Evolutionary conservation across 2,113 vertebrate genomes (phyloP), one percentile per base, ranked within the genome.

Genomic region (Callaeas wilsoni): DNA sequence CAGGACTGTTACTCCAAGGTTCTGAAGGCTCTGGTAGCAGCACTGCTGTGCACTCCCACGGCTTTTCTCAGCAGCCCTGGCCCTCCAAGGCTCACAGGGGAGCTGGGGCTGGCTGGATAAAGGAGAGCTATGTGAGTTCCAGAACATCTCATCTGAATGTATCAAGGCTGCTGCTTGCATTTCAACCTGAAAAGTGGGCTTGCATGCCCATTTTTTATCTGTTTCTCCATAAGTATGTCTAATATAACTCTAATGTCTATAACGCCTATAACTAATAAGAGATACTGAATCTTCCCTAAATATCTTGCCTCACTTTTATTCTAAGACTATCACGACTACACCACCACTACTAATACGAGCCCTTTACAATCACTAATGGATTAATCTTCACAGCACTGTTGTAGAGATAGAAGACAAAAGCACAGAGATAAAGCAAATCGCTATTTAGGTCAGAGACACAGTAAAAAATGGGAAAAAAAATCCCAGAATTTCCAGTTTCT

Each of bases 241-340:
- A 44, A 67, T 46, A 37, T 13, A 69, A 85, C 20, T 73, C 32
- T 47, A 90, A 77, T 4, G 1, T 39, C 74, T 76, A 7, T 29
- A 83, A 69, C 0, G 41, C 33, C 80, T 91, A 41, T 26, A 93
- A 84, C 85, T 92, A 93, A 63, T 63, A 81, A 15, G 41, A 94
- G 88, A 87, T 78, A 69, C 59, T 76, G 55, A 79, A 91, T 93
- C 94, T 92, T 77, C 73, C 39, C 56, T 56, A 62, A 92, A 42
- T 52, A 91, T 89, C 93, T 94, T 47, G 59, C 64, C 68, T 94
- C 73, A 89, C 93, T 95, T 94, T 56, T 90, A 90, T 97, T 93
- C 63, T 42, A 47, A 70, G 64, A 14, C 73, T 93, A 84, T 96
- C 89, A 37, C 0, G 4, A 84, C 86, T 84, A 57, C 64, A 83